Percentiles rank a stretch among this genome's conserved stretches.
These are phyloP conservation scores for Dolichomitus sp. DNA, from an alignment of 2,888 invertebrate species.

Conservation along the genomic window DNA sequence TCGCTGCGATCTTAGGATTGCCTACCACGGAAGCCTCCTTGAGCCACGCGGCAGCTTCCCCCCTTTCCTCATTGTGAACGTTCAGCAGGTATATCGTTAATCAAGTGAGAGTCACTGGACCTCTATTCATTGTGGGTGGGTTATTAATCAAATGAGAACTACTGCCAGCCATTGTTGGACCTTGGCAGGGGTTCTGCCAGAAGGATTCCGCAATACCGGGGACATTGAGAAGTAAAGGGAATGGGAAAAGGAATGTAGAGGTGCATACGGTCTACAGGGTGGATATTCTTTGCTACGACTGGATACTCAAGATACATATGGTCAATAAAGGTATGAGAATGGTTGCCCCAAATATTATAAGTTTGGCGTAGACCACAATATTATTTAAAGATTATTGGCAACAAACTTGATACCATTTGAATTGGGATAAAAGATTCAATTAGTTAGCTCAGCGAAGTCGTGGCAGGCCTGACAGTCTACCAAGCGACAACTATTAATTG, in stretches of 20 bases:
- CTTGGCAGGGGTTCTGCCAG: constrained; percentile 65
- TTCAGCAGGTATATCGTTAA: constrained; percentile 80
- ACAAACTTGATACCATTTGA: neutral
- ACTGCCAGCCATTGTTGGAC: constrained; percentile 83
- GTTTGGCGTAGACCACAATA: neutral
- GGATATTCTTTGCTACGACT: constrained; percentile 32
- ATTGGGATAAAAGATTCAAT: neutral
- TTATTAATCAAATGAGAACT: constrained; percentile 86
- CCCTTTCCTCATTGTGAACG: constrained; percentile 74
- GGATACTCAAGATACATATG: neutral
- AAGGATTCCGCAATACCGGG: constrained; percentile 57
- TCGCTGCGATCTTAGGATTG: constrained; percentile 43
- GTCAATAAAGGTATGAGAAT: neutral
- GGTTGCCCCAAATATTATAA: neutral
- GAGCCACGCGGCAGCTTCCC: constrained; percentile 33
- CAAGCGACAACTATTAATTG: too few species aligned
- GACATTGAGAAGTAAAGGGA: constrained; percentile 33
- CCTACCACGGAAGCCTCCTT: constrained; percentile 46
- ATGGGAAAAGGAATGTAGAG: constrained; percentile 38
- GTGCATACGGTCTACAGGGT: constrained; percentile 48
- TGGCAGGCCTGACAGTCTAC: too few species aligned
- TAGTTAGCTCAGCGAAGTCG: too few species aligned
- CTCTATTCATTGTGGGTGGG: constrained; percentile 82
- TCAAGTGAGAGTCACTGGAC: constrained; percentile 85
- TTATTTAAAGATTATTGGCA: neutral